phyloP scores from a whole-genome alignment of 2,888 invertebrate species.

The Agrypnus murinus region DNA sequence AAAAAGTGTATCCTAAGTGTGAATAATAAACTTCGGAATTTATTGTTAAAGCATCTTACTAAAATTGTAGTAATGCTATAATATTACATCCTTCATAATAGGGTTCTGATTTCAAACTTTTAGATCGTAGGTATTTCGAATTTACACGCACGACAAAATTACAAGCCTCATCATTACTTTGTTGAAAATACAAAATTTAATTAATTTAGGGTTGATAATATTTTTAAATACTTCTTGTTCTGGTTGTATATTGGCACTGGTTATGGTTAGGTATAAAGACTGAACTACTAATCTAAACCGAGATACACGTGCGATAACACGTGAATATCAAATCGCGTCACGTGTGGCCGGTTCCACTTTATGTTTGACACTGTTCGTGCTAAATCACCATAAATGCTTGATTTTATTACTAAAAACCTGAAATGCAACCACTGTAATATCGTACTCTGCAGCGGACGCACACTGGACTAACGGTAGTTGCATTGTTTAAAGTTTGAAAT shows the following conservation, averaged over 20 bases:
- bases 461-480: conserved; percentile 31
- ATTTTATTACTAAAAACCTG: conserved; percentile 63
- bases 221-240: too few relatives aligned
- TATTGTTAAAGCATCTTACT: too few relatives aligned
- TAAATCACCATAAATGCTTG: conserved; percentile 65
- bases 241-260: conserved; percentile 21
- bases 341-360: conserved; percentile 57
- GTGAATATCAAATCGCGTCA: conserved; percentile 58
- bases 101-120: too few relatives aligned
- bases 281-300: conserved; percentile 51
- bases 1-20: too few relatives aligned
- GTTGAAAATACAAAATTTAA: too few relatives aligned
- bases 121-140: too few relatives aligned
- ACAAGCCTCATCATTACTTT: too few relatives aligned
- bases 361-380: conserved; percentile 65
- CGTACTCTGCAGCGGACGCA: conserved; percentile 38
- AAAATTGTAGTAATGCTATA: too few relatives aligned
- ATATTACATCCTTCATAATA: too few relatives aligned
- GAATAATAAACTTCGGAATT: too few relatives aligned
- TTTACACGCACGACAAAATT: too few relatives aligned
- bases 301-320: conserved; percentile 56
- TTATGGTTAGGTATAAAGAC: conserved; percentile 6
- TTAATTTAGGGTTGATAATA: too few relatives aligned
- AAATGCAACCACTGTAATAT: conserved; percentile 53
- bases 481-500: conserved; percentile 40